Evolutionary conservation across 1,140 invertebrate species (phyloP), one percentile per base, ranked within the genome.

Genomic region (Amphibalanus amphitrite): DNA sequence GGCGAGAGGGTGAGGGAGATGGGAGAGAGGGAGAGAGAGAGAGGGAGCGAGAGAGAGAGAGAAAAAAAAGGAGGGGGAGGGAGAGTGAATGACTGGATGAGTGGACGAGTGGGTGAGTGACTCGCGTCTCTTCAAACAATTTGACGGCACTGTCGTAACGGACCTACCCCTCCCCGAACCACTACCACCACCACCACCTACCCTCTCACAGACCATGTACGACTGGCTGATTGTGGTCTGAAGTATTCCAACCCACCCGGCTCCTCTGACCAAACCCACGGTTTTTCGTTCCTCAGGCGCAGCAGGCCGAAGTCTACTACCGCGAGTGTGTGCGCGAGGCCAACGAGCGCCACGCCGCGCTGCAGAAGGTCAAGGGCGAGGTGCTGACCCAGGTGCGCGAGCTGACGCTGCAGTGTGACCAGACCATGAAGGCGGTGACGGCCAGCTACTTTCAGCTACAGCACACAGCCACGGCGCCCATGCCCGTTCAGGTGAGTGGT

Each of bases 381-480:
- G 76, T 84, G 23, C 73, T 85, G 29, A 77, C 79, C 67, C 79
- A 80, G 75, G 76, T 83, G n/a, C 77, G 83, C 47, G 84, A 85
- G 73, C 79, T 85, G 59, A 81, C 85, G 65, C 74, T 79, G 47
- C 79, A 81, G 59, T 82, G 82, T 77, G 84, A 85, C 75, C 79
- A 83, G 74, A 82, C 81, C 15, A 82, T 85, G 75, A 84, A 84
- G 78, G 77, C 79, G 1, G 83, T 82, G 3, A 84, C 83, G 23
- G 80, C 83, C 59, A 79, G 79, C 13, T 86, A 85, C 74, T 86
- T 86, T 77, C 81, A 84, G 73, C 78, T 85, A 33, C 80, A 84
- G 70, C 82, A 85, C 71, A 82, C 81, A 20, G 77, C 83, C 0
- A 78, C 79, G 25, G 80, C 83, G 28, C 80, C 83, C 38, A 74